A percentile compares a stretch with the other conserved stretches of the same genome.
These are phyloP conservation scores for Parasteatoda tepidariorum DNA, from an alignment of 1,140 invertebrate genomes.

Conservation along the genomic window DNA sequence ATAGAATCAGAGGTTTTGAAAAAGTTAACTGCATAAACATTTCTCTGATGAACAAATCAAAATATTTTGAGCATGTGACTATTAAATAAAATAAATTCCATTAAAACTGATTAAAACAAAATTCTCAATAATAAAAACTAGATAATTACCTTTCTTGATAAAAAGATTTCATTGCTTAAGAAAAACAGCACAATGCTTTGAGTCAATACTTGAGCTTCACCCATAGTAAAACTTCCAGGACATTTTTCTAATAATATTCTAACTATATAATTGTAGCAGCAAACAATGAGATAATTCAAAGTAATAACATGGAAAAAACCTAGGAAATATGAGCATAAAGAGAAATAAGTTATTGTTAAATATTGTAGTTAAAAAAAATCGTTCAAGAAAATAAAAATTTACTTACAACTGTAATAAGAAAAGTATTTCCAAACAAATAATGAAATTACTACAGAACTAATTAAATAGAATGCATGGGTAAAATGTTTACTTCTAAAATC, in stretches of 20 bases:
- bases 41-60: too few species aligned
- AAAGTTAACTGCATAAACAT: too few species aligned
- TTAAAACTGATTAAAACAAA: too few species aligned
- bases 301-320: background rate
- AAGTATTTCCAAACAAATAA: constrained; percentile 11
- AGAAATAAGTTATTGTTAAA: background rate
- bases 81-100: too few species aligned
- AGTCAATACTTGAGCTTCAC: constrained; percentile 23
- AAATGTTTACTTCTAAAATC: too few species aligned
- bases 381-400: background rate
- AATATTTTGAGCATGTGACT: too few species aligned
- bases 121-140: too few species aligned
- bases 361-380: background rate
- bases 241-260: background rate
- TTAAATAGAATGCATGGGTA: too few species aligned
- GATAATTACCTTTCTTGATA: too few species aligned
- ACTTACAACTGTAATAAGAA: constrained; percentile 1
- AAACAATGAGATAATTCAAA: background rate
- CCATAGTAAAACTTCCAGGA: constrained; percentile 36
- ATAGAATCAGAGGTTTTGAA: too few species aligned
- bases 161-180: background rate
- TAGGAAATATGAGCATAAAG: background rate
- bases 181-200: constrained; percentile 16
- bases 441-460: background rate
- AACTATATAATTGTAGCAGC: background rate